phyloP scores from a whole-genome alignment of 2,113 vertebrate species.

The Silurus asotus region DNA sequence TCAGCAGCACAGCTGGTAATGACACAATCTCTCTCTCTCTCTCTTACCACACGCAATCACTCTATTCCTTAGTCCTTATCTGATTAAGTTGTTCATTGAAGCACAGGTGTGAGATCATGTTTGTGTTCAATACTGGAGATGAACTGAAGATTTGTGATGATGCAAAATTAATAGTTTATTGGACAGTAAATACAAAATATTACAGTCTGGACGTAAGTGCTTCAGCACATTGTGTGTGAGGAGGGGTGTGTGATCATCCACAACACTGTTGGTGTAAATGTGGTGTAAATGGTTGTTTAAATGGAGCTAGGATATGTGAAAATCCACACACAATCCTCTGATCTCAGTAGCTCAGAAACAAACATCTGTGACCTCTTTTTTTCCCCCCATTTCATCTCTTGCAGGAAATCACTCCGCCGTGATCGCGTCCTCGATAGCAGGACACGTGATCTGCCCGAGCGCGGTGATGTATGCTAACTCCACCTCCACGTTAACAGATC shows the following conservation, averaged over 20 bases:
- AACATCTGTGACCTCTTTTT: no score
- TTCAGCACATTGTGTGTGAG: no score
- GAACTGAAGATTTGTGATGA: no score
- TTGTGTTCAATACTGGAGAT: not conserved
- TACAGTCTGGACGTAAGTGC: no score
- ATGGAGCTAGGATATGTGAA: not conserved
- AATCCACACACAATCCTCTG: not conserved
- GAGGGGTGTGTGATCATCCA: no score
- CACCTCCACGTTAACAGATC: slow-evolving; percentile 81
- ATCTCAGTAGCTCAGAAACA: not conserved
- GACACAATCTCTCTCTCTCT: not conserved
- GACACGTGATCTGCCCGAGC: slow-evolving; percentile 95
- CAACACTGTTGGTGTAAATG: no score
- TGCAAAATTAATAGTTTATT: no score
- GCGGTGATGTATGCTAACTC: slow-evolving; percentile 88
- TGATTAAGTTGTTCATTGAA: not conserved
- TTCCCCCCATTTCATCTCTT: slow-evolving; percentile 28
- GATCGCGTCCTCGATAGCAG: slow-evolving; percentile 83
- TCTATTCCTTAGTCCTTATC: not conserved
- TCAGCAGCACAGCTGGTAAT: slow-evolving; percentile 82
- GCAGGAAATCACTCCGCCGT: slow-evolving; percentile 83
- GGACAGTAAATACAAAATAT: no score
- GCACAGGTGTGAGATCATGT: not conserved
- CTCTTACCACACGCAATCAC: not conserved
- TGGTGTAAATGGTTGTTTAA: no score